Base-by-base conservation (phyloP, 2,113 vertebrate genomes). In the Hippocampus abdominalis region DNA sequence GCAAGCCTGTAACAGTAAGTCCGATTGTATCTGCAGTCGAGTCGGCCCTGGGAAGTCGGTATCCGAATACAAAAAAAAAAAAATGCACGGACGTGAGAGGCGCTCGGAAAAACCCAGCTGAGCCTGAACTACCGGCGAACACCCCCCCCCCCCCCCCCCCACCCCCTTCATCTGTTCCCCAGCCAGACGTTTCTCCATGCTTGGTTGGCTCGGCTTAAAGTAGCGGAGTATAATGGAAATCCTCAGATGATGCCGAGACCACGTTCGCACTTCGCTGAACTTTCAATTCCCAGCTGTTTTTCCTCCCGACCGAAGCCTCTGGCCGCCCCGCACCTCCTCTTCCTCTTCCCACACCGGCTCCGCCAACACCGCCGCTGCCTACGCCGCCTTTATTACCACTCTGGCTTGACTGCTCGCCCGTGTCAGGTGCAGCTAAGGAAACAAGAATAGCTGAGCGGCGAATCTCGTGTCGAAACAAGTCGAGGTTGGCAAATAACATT, bases 211-310 rank as follows among this genome's bases (percentile, higher is more conserved):
- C 70, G 57, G 77, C 80, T 83, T 81, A 81, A 82, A 87, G 83
- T 81, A 86, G 82, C 82, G 78, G 78, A 82, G 86, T 87, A 86
- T 81, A 80, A 82, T 86, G 77, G 88, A 88, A 87, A 83, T 64
- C 82, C 84, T 80, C 79, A 79, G 88, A 87, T 73, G 73, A 70
- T 66, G 69, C 71, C 16, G 65, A 79, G 75, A 68, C 81, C 83
- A 71, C 75, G 69, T 86, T 85, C 75, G 61, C 78, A 75, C 82
- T 77, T 84, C 71, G 65, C 74, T 65, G 59, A 70, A 71, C 78
- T 85, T 78, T 70, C 86, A 88, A 82, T 84, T 87, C 88, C 85
- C 85, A 81, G 70, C 80, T 68, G 66, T 68, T 32, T 54, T 51
- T 51, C 66, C 29, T 64, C 63, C 63, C 42, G 13, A 25, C 62